Conservation (phyloP, 2,888 invertebrate genomes). For the Yponomeuta cagnagella region DNA sequence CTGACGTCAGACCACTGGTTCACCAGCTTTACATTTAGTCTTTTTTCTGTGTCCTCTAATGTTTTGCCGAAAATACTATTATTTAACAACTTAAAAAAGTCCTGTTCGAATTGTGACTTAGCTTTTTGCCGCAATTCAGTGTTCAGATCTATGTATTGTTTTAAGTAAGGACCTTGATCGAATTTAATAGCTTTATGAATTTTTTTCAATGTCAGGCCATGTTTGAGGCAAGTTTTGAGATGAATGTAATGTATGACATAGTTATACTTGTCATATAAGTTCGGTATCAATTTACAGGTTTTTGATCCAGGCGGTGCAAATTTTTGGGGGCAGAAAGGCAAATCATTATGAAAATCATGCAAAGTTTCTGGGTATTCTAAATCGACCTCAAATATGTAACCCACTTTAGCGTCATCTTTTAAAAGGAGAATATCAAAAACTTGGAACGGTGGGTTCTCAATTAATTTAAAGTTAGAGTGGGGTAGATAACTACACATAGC, state of each 20-base stretch:
- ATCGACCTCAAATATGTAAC: too few species aligned
- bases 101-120: constrained; percentile 21
- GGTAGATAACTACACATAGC: too few species aligned
- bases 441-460: too few species aligned
- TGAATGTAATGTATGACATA: constrained; percentile 33
- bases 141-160: constrained; percentile 26
- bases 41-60: constrained; percentile 22
- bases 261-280: constrained; percentile 27
- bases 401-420: too few species aligned
- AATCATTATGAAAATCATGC: constrained; percentile 15
- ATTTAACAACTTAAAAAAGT: constrained; percentile 24
- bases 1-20: too few species aligned
- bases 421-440: too few species aligned
- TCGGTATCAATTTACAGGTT: constrained; percentile 24
- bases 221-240: constrained; percentile 27
- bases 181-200: constrained; percentile 31
- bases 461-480: too few species aligned
- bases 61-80: constrained; percentile 8
- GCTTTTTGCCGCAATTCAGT: constrained; percentile 19
- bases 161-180: constrained; percentile 31
- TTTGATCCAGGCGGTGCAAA: constrained; percentile 22
- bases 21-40: too few species aligned
- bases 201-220: constrained; percentile 30
- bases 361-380: neutral
- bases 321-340: constrained; percentile 22